A percentile compares a stretch with the other conserved stretches of the same genome.
These are phyloP conservation scores for Cygnus buccinator DNA, from an alignment of 2,113 vertebrate genomes.

Conservation along the genomic window DNA sequence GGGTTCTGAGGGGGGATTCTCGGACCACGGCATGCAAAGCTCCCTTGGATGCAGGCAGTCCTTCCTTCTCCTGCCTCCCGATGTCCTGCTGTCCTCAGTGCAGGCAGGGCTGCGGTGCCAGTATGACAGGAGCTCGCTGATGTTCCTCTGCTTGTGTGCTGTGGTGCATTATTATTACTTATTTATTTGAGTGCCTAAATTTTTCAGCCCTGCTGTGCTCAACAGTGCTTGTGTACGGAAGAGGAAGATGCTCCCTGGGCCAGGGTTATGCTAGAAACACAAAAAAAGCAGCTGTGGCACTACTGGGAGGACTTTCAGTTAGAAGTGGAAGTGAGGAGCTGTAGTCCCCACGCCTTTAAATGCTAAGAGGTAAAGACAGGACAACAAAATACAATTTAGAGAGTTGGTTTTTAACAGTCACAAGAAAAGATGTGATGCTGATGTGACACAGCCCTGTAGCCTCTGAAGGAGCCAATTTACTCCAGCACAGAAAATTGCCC, in stretches of 20 bases:
- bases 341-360: not conserved
- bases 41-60: not conserved
- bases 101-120: not conserved
- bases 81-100: not conserved
- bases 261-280: not conserved
- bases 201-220: not conserved
- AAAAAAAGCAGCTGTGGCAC: not conserved
- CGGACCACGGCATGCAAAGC: not conserved
- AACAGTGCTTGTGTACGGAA: not conserved
- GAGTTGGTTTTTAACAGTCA: not conserved
- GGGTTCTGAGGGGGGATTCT: not conserved
- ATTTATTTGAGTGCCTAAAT: not conserved
- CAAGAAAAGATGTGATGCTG: not conserved
- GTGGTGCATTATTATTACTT: fast-evolving
- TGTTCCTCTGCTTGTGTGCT: not conserved
- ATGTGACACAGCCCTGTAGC: not conserved
- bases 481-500: not conserved
- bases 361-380: not conserved
- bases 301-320: not conserved
- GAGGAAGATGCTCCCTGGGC: not conserved
- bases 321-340: not conserved
- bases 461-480: not conserved
- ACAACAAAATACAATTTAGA: not conserved
- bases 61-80: not conserved
- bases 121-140: not conserved